Evolutionary conservation across 2,797 vertebrate species (phyloP).

Genomic region (Rhinophrynus dorsalis): DNA sequence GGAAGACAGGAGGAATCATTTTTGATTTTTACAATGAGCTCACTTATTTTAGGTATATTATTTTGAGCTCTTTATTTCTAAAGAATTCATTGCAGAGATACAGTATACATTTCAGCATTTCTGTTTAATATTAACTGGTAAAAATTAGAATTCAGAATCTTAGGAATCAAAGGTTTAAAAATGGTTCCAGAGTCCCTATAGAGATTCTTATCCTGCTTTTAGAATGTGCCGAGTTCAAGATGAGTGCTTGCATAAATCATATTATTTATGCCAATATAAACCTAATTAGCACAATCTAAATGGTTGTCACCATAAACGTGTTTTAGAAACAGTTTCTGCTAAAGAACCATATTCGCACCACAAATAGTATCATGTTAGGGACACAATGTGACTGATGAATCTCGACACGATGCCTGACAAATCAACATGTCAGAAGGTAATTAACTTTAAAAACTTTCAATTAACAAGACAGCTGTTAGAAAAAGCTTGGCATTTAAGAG

Average conservation of each 20-base stretch:
- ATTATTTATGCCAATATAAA: constrained; percentile 46
- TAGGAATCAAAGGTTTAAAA: not conserved
- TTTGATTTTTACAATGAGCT: no score
- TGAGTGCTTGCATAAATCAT: constrained; percentile 35
- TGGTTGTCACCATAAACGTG: constrained; percentile 43
- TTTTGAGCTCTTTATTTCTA: no score
- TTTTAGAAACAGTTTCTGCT: constrained; percentile 51
- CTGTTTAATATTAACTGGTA: no score
- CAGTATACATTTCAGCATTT: no score
- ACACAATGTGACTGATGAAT: constrained; percentile 60
- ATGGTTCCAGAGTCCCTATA: not conserved
- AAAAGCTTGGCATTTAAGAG: constrained; percentile 9
- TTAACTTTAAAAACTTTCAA: constrained; percentile 51
- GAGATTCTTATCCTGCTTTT: constrained; percentile 1
- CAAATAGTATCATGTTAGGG: constrained; percentile 60
- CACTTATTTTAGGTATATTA: no score
- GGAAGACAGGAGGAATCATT: no score
- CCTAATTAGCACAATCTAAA: constrained; percentile 42
- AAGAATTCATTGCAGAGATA: no score
- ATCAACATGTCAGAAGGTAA: constrained; percentile 62
- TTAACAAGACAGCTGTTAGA: constrained; percentile 46
- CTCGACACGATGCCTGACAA: constrained; percentile 58
- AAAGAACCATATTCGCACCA: constrained; percentile 55
- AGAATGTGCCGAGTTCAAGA: constrained; percentile 13
- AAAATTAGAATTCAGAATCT: not conserved